A percentile compares a stretch with the other conserved stretches of the same genome.
phyloP scores from a whole-genome alignment of 1,140 invertebrate genomes.

The Zaprionus kolodkinae region DNA sequence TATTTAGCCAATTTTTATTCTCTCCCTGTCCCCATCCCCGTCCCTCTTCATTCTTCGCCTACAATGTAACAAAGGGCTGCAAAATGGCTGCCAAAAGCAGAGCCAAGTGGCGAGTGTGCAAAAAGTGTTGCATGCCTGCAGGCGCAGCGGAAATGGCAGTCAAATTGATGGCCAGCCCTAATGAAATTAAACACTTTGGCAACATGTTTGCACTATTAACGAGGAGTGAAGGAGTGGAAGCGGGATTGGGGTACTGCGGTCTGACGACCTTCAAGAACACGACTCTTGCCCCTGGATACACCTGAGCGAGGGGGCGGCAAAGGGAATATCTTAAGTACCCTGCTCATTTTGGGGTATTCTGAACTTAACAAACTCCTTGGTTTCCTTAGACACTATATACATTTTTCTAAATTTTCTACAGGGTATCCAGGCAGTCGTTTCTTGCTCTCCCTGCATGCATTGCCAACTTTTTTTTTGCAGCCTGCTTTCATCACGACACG shows the following conservation, averaged over 20 bases:
- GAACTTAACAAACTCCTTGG: neutral
- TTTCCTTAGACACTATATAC: neutral
- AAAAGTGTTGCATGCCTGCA: slow-evolving; percentile 52
- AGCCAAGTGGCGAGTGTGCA: slow-evolving; percentile 3
- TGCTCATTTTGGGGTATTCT: neutral
- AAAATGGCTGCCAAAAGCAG: slow-evolving; percentile 16
- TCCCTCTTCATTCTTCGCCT: neutral
- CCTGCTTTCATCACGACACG: slow-evolving; percentile 29
- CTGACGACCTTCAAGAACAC: neutral
- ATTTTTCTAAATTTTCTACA: neutral
- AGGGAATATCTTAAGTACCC: neutral
- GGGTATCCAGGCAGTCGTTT: neutral
- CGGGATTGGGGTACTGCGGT: neutral
- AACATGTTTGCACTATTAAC: slow-evolving; percentile 18
- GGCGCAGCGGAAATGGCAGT: slow-evolving; percentile 40
- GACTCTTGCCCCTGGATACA: neutral
- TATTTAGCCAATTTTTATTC: neutral
- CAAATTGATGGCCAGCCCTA: slow-evolving; percentile 61
- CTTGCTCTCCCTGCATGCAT: neutral
- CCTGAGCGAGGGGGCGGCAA: neutral
- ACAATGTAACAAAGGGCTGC: slow-evolving; percentile 1
- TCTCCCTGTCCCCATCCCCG: neutral
- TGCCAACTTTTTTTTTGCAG: slow-evolving; percentile 55
- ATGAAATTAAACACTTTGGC: slow-evolving; percentile 59
- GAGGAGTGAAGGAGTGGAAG: neutral